A percentile compares a stretch with the other conserved stretches of the same genome.
Conservation (phyloP, 1,140 invertebrate genomes). For the Ptiloglossa arizonensis region DNA sequence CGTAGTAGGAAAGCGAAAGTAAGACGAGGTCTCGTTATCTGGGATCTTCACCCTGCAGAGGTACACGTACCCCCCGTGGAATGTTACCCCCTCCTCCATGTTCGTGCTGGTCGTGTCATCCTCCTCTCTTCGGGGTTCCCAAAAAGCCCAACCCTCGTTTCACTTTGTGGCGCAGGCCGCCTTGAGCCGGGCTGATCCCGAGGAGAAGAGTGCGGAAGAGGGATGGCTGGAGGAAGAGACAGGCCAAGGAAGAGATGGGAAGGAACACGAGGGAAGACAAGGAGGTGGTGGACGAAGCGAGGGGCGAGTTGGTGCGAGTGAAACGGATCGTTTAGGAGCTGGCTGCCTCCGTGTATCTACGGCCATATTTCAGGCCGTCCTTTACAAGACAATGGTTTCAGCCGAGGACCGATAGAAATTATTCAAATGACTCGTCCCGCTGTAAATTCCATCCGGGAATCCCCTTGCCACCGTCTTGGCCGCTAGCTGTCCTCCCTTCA, state of each 20-base stretch:
- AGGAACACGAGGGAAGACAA: neutral
- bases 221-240: slow-evolving; percentile 8
- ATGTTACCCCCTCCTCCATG: slow-evolving; percentile 52
- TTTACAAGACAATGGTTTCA: slow-evolving; percentile 79
- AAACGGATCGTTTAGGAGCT: slow-evolving; percentile 36
- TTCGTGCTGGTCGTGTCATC: slow-evolving; percentile 7
- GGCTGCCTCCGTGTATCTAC: slow-evolving; percentile 69
- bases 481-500: neutral
- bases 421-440: slow-evolving; percentile 70
- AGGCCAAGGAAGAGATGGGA: neutral
- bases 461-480: slow-evolving; percentile 32
- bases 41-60: slow-evolving; percentile 61
- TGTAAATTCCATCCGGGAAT: slow-evolving; percentile 70
- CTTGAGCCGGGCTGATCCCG: slow-evolving; percentile 2
- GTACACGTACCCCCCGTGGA: slow-evolving; percentile 69
- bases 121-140: slow-evolving; percentile 43
- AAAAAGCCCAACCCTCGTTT: slow-evolving; percentile 57
- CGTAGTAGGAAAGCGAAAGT: slow-evolving; percentile 32
- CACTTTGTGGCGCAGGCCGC: slow-evolving; percentile 54
- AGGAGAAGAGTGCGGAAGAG: slow-evolving; percentile 7
- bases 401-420: slow-evolving; percentile 74
- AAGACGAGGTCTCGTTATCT: slow-evolving; percentile 61
- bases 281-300: neutral
- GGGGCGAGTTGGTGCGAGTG: slow-evolving; percentile 37
- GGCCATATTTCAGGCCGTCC: slow-evolving; percentile 72